Conservation (phyloP, 2,888 invertebrate genomes). For the Hymenopus coronatus region DNA sequence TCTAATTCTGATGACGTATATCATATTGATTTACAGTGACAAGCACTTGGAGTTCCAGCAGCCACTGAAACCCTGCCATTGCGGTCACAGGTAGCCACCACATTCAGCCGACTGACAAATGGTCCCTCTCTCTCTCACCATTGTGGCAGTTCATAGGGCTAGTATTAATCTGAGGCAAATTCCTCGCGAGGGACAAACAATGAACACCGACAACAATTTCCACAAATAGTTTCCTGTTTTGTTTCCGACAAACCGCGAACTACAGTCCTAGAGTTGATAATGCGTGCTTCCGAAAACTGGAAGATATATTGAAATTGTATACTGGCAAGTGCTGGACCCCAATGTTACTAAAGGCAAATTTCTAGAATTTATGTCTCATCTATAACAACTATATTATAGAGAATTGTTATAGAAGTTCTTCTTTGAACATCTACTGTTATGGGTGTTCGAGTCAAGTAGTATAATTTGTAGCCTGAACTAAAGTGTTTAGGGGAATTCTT, state of each 20-base stretch:
- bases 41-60: background rate
- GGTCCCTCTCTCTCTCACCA: background rate
- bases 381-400: background rate
- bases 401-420: background rate
- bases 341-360: background rate
- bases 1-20: background rate
- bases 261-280: background rate
- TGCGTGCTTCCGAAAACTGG: background rate
- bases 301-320: background rate
- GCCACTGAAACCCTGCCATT: background rate
- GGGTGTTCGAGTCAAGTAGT: background rate
- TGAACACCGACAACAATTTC: background rate
- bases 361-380: background rate
- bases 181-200: background rate
- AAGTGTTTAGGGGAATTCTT: too few relatives aligned
- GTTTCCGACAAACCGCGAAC: background rate
- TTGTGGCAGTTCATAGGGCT: background rate
- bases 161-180: background rate
- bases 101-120: background rate
- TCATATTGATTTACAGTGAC: background rate
- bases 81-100: background rate
- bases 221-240: background rate
- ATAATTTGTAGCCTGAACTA: too few relatives aligned
- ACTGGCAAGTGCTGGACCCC: background rate
- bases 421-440: background rate